These are phyloP conservation scores for Eilema griseolum DNA, from an alignment of 2,888 invertebrate species.

Conservation along the genomic window DNA sequence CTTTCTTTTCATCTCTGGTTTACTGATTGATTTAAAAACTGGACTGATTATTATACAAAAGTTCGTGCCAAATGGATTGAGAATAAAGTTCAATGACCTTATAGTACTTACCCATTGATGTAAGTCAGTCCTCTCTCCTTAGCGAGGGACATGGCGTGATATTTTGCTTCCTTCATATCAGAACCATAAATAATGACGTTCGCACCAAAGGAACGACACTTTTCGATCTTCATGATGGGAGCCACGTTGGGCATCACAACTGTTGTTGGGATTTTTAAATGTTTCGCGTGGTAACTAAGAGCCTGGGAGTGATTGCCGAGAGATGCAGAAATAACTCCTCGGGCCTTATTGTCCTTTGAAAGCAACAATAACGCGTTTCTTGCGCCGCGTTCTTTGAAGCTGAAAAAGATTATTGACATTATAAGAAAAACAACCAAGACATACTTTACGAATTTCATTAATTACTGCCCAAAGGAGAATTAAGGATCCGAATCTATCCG, in stretches of 20 bases:
- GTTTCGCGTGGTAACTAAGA: slow-evolving; percentile 92
- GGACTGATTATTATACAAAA: too few relatives aligned
- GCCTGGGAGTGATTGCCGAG: slow-evolving; percentile 97
- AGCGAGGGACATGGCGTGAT: slow-evolving; percentile 91
- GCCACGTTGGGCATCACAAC: slow-evolving; percentile 99
- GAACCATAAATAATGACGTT: slow-evolving; percentile 93
- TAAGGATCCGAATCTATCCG: background rate
- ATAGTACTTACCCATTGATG: slow-evolving; percentile 92
- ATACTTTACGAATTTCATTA: background rate
- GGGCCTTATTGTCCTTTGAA: slow-evolving; percentile 89
- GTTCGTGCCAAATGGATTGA: too few relatives aligned
- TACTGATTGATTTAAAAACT: too few relatives aligned
- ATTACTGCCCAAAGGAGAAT: background rate
- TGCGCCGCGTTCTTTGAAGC: slow-evolving; percentile 98
- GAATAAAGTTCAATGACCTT: background rate
- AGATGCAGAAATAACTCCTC: slow-evolving; percentile 96
- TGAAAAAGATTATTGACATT: slow-evolving; percentile 62
- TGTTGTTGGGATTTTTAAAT: slow-evolving; percentile 90
- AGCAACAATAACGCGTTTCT: slow-evolving; percentile 93
- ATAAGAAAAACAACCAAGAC: background rate
- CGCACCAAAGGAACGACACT: slow-evolving; percentile 94
- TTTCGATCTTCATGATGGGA: slow-evolving; percentile 98
- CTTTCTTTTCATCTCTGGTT: too few relatives aligned
- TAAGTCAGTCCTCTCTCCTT: slow-evolving; percentile 91
- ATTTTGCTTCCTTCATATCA: slow-evolving; percentile 95